A percentile compares a stretch with the other conserved stretches of the same genome.
phyloP scores from a whole-genome alignment of 1,140 invertebrate genomes.

The Chironomus tepperi region DNA sequence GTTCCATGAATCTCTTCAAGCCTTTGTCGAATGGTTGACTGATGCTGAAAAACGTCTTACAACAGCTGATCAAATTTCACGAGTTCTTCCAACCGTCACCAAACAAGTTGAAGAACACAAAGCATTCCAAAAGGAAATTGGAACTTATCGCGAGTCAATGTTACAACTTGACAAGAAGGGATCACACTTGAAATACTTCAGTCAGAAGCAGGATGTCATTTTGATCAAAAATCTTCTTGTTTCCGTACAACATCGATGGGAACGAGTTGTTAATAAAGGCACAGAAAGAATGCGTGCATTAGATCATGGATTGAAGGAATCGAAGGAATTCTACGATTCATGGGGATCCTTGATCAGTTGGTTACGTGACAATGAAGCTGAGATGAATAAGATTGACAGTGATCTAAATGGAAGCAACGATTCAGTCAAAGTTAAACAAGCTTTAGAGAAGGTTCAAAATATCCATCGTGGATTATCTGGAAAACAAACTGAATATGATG shows the following conservation, averaged over 20 bases:
- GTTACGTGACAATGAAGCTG: conserved; percentile 78
- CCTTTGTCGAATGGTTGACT: conserved; percentile 92
- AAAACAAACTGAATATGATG: conserved; percentile 88
- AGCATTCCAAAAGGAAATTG: conserved; percentile 90
- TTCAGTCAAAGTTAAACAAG: conserved; percentile 81
- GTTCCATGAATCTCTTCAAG: conserved; percentile 86
- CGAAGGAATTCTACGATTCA: conserved; percentile 87
- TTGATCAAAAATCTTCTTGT: conserved; percentile 96
- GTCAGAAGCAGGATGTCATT: conserved; percentile 98
- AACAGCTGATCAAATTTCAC: conserved; percentile 85
- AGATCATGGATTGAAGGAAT: conserved; percentile 93
- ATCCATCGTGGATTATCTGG: conserved; percentile 83
- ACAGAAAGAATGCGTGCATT: conserved; percentile 86
- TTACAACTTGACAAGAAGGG: conserved; percentile 93
- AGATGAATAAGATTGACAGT: conserved; percentile 65
- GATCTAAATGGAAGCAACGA: conserved; percentile 74
- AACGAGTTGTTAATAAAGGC: conserved; percentile 91
- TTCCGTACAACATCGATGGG: conserved; percentile 96
- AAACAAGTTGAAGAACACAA: conserved; percentile 96
- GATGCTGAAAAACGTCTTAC: conserved; percentile 85
- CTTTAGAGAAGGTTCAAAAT: conserved; percentile 85
- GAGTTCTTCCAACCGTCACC: conserved; percentile 80
- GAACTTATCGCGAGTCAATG: conserved; percentile 88
- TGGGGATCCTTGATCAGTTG: conserved; percentile 79
- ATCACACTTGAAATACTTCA: conserved; percentile 96